Base-by-base conservation (phyloP, 2,113 vertebrate species). In the Onychostruthus taczanowskii region DNA sequence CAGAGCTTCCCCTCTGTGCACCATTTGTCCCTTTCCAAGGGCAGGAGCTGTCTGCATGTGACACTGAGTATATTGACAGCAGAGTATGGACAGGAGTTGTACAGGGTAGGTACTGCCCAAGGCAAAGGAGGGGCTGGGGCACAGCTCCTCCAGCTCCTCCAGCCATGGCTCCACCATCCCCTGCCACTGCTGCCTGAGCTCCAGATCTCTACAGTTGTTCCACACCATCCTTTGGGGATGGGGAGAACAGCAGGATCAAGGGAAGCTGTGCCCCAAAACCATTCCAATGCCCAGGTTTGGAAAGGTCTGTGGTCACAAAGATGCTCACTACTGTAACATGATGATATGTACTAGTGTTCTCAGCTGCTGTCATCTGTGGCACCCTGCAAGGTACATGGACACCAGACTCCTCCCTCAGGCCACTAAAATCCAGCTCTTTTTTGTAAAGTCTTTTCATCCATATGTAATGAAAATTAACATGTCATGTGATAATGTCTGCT, bases 211-310 rank as follows among this genome's bases (percentile, higher is more conserved):
- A 0, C 17, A 53, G 41, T 4, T 86, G 20, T 15, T 31, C 16
- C 33, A 41, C 22, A 19, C 2, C 1, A 52, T 90, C 19, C 9
- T 14, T 33, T 69, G 16, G 22, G 43, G 10, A 37, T 4, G 1
- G 26, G 19, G n/a, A 79, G 53, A 41, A 33, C 6, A n/a, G 31
- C 0, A 0, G 39, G 11, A 78, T 16, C 0, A 4, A 69, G 23
- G 8, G 16, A 5, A 75, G 4, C 35, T 79, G 61, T 21, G 50
- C 7, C n/a, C 20, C 33, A 85, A 59, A 70, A 17, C 53, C 18
- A 11, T 61, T 87, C 28, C 3, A 5, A 1, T 62, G 43, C 18
- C 53, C 43, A n/a, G 7, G 35, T 70, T 63, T 77, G 37, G 16
- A 35, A 80, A 86, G 47, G 23, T 53, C 47, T 78, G 23, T 35